Evolutionary conservation across 1,140 invertebrate genomes (phyloP), one percentile per base, ranked within the genome.

Genomic region (Lepidurus apus): DNA sequence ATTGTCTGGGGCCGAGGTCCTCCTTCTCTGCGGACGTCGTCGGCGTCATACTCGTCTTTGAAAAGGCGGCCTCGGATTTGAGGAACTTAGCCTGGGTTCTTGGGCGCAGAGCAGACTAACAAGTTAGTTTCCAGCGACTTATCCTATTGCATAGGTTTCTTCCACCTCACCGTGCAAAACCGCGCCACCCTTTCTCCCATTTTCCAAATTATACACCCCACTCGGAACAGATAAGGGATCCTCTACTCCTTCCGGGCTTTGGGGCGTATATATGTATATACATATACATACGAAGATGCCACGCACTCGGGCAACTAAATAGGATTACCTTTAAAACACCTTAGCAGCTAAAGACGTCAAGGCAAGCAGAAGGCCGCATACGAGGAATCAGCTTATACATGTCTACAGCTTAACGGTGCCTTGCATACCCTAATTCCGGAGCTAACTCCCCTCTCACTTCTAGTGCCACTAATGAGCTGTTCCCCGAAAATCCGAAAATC

Each of bases 141-240:
- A 65, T 65, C 53, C 53, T 65, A 65, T 65, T 65, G 53, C 53
- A 65, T 65, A 65, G 53, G 53, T 65, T 65, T 65, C 53, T 65
- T 65, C 53, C 53, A 21, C 53, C 53, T 65, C 53, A 65, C 53
- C 13, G 53, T 65, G 53, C 53, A 13, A 65, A 13, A 34, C 34
- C 34, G 34, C 53, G 21, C 53, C 53, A 65, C 53, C 53, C 53
- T 65, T n/a, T 65, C 26, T 34, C 26, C 53, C 53, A 1, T 65
- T 65, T 13, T 21, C 17, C 17, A 8, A 65, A 65, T 65, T 65
- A 65, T 21, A 65, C 21, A 13, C 53, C 45, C 53, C 53, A 65
- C 53, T n/a, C 34, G 21, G 53, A 65, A 17, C 53, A 65, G 53
- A 65, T 65, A 65, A 65, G 53, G 53, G 53, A 65, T 65, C 53